Conservation (phyloP, 2,113 vertebrate species). For the Casuarius casuarius region DNA sequence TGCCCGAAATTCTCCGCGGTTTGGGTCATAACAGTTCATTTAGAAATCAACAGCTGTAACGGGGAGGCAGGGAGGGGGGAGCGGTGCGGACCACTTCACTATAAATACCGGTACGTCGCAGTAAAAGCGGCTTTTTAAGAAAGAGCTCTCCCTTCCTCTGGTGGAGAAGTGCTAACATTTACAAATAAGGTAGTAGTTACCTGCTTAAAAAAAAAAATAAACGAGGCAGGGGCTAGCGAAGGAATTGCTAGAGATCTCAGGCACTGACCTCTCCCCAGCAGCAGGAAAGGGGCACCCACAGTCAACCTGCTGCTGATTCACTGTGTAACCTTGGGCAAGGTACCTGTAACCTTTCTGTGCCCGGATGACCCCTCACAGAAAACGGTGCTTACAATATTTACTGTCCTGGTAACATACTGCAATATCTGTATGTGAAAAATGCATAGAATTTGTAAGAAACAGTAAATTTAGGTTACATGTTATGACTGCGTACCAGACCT, state of each 20-base stretch:
- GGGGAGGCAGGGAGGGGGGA: accelerated
- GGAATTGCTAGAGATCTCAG: neutral
- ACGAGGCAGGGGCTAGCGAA: neutral
- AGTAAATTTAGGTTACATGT: neutral
- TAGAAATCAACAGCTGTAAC: neutral
- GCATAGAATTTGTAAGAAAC: too few species aligned
- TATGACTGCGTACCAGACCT: neutral
- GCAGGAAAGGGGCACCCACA: neutral
- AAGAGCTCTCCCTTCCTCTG: neutral
- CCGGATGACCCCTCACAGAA: neutral
- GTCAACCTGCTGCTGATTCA: accelerated
- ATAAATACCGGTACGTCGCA: neutral
- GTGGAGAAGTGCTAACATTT: neutral
- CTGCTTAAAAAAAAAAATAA: too few species aligned
- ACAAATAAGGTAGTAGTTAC: neutral
- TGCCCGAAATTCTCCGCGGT: neutral
- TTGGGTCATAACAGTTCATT: neutral
- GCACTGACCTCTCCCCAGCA: neutral
- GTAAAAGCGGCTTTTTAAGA: neutral
- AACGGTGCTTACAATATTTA: neutral
- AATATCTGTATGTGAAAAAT: neutral
- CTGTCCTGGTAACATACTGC: neutral
- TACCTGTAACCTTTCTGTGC: neutral
- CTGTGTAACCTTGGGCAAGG: neutral
- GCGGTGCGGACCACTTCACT: neutral